Evolutionary conservation across 2,888 invertebrate species (phyloP).

Genomic region (Orchesella flavescens): DNA sequence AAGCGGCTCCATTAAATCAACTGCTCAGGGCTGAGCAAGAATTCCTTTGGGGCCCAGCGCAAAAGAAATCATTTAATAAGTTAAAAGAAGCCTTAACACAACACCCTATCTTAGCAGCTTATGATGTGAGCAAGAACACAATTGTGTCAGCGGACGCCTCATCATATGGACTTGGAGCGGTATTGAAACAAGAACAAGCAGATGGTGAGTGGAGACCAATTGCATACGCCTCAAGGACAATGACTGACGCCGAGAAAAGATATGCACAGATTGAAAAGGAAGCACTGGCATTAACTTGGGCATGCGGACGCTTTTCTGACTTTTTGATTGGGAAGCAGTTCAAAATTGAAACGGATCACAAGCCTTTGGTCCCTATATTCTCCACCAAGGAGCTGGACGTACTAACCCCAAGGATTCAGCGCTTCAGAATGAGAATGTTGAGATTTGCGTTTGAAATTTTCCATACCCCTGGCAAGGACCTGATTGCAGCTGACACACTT

Average conservation of each 20-base stretch:
- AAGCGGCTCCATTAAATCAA: constrained; percentile 72
- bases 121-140: constrained; percentile 67
- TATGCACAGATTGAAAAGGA: constrained; percentile 74
- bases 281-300: constrained; percentile 73
- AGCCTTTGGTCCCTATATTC: constrained; percentile 73
- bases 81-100: constrained; percentile 72
- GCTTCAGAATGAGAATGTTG: constrained; percentile 72
- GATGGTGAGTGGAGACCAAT: constrained; percentile 72
- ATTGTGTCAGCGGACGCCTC: constrained; percentile 73
- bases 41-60: background rate
- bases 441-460: constrained; percentile 64
- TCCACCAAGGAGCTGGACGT: constrained; percentile 73
- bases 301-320: constrained; percentile 73
- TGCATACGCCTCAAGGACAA: constrained; percentile 73
- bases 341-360: constrained; percentile 74
- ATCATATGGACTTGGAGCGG: constrained; percentile 73
- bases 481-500: constrained; percentile 68
- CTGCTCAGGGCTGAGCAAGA: constrained; percentile 39
- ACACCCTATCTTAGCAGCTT: constrained; percentile 73
- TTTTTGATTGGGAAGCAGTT: constrained; percentile 73
- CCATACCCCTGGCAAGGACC: constrained; percentile 70
- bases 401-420: constrained; percentile 73
- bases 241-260: constrained; percentile 72
- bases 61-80: constrained; percentile 68
- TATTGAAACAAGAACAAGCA: constrained; percentile 72